Base-by-base conservation (phyloP, 2,113 vertebrate genomes). In the Corvus cornix region DNA sequence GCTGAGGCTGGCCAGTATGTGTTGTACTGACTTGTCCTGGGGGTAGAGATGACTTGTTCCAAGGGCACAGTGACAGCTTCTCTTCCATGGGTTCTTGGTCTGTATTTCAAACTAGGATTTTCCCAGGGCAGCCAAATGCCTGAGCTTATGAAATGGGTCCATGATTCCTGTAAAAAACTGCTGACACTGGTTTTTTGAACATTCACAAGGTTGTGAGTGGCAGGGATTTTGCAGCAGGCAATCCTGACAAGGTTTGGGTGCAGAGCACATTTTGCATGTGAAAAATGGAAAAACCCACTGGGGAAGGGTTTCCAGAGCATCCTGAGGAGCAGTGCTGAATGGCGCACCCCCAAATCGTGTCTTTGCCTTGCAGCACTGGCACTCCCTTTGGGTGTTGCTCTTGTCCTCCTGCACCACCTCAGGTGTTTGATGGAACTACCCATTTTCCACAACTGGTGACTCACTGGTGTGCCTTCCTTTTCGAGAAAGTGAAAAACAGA, bases 351-450 rank as follows among this genome's bases (percentile, higher is more conserved):
- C 43, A 70, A 13, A 43, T 53, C 0, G 0, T 21, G 17, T 48
- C 59, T 79, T 60, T 80, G 30, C 12, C 23, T 87, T 79, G 21
- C 49, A 84, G 28, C 33, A 31, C 11, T 33, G 27, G 5, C 18
- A 69, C 27, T 30, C 13, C 28, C 8, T 59, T 73, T 11, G 44
- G 9, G 6, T 59, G 30, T 69, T 74, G 72, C 33, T 63, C 33
- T 67, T 33, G 16, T 49, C 30, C 11, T 83, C 27, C 55, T 5
- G 0, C 37, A 58, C 22, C 5, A n/a, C 16, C 0, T 2, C 0
- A 0, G 17, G 23, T 51, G 48, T 93, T 79, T 60, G 62, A 64
- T 79, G 55, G n/a, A 83, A 22, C 43, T n/a, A 26, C 1, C 6
- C 1, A 2, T 64, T 67, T 91, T 90, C 62, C 41, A 28, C 37